Conservation (phyloP, 2,797 vertebrate species). For the Pelobates cultripes region DNA sequence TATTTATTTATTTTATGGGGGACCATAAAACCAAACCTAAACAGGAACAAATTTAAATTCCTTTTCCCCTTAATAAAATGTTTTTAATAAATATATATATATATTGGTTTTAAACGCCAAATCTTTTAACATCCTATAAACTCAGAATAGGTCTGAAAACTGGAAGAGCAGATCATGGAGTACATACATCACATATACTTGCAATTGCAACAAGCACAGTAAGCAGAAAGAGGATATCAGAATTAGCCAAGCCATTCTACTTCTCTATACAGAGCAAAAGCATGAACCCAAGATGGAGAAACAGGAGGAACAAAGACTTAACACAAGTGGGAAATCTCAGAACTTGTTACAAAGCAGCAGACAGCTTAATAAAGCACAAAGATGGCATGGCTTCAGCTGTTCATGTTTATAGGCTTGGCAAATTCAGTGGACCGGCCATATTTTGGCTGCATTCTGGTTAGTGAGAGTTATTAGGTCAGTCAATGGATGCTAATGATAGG, state of each 20-base stretch:
- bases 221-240: background rate
- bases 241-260: slow-evolving; percentile 17
- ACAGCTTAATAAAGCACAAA: slow-evolving; percentile 50
- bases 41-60: no score
- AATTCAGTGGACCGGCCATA: slow-evolving; percentile 48
- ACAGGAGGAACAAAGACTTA: slow-evolving; percentile 8
- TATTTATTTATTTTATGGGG: no score
- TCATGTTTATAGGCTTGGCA: slow-evolving; percentile 26
- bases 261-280: background rate
- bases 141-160: no score
- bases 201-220: background rate
- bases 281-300: background rate
- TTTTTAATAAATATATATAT: no score
- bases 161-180: background rate
- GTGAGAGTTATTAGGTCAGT: slow-evolving; percentile 24
- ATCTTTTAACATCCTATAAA: no score
- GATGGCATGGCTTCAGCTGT: slow-evolving; percentile 36
- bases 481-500: slow-evolving; percentile 52
- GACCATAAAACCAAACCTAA: no score
- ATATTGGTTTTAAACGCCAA: no score
- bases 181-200: background rate
- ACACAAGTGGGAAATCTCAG: slow-evolving; percentile 29
- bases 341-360: slow-evolving; percentile 48
- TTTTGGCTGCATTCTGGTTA: slow-evolving; percentile 28
- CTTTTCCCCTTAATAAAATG: no score